phyloP scores from a whole-genome alignment of 2,113 vertebrate genomes.

The Notarius quadriscutis region DNA sequence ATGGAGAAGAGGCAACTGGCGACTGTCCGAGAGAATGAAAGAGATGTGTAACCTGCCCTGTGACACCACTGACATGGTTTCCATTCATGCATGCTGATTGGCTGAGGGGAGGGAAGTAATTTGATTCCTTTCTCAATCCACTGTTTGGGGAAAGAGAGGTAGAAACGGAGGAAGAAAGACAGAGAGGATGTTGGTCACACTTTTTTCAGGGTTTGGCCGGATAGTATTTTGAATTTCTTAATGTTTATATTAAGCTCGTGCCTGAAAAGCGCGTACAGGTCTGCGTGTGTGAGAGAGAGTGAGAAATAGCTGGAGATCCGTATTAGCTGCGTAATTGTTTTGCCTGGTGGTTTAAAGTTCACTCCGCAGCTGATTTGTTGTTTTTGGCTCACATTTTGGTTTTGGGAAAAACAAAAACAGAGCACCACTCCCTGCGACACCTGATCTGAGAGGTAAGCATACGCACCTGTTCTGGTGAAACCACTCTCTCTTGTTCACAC shows the following conservation, averaged over 20 bases:
- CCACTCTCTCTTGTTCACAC: neutral
- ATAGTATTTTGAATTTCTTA: neutral
- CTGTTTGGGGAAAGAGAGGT: slow-evolving; percentile 6
- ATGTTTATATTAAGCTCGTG: slow-evolving; percentile 5
- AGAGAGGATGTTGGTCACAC: slow-evolving; percentile 1
- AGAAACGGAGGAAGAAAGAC: slow-evolving; percentile 19
- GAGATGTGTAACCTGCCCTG: slow-evolving; percentile 50
- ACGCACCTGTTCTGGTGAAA: slow-evolving; percentile 27
- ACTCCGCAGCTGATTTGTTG: slow-evolving; percentile 12
- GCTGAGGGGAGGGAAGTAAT: slow-evolving; percentile 74
- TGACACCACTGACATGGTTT: slow-evolving; percentile 64
- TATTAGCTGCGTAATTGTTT: neutral
- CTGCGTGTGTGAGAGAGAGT: neutral
- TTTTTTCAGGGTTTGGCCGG: neutral
- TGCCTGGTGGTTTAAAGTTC: neutral
- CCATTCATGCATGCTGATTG: slow-evolving; percentile 63
- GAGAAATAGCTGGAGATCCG: neutral
- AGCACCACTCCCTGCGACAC: slow-evolving; percentile 5
- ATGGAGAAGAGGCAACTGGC: slow-evolving; percentile 1
- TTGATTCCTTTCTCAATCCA: slow-evolving; percentile 61
- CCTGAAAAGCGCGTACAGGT: neutral
- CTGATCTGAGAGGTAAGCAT: slow-evolving; percentile 19
- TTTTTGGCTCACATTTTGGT: neutral
- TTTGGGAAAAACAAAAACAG: neutral
- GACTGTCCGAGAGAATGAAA: neutral